Base-by-base conservation (phyloP, 2,888 invertebrate species). In the Melinopterus prodromus region DNA sequence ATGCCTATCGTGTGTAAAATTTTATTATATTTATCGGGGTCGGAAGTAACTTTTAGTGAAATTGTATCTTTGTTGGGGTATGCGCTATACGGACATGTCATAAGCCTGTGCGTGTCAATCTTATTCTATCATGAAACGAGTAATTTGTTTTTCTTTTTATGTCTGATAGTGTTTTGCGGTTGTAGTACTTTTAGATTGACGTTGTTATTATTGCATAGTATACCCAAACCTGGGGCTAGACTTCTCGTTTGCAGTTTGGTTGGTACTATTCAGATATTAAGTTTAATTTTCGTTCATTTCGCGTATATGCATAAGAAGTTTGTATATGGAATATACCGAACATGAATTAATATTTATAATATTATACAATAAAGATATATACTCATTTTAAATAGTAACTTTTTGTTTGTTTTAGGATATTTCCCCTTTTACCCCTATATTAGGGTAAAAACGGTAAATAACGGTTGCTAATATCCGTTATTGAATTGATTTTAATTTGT, bases 251-350 rank as follows among this genome's bases (percentile, higher is more conserved):
- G 91, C 83, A 90, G 90, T 81, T 83, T 88, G 69, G 87, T 91
- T 70, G 89, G 90, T 9, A 86, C 89, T 71, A 83, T 88, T 77
- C 91, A 92, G 84, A 86, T 91, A 26, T 85, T 91, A 77, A 90
- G 89, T 84, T 84, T 91, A n/a, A 87, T 91, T 74, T 91, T 90
- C 85, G 85, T 91, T 78, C 90, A 91, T 86, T 91, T 91, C 86
- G 88, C 89, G 4, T 91, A 90, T 83, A 90, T 91, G 90, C 90
- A 90, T 86, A 87, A 85, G 78, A 89, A 88, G 26, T 90, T 89
- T 86, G 83, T 84, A 5, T 89, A 89, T 83, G 87, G 86, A 53
- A 4, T 53, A 9, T 53, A 2, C 5, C 7, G 53, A 53, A 53
- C 53, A 53, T 26, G 26, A 26, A 26, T 26, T 26, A 3, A 26